phyloP scores from a whole-genome alignment of 2,113 vertebrate genomes.

The Tachuris rubrigastra region DNA sequence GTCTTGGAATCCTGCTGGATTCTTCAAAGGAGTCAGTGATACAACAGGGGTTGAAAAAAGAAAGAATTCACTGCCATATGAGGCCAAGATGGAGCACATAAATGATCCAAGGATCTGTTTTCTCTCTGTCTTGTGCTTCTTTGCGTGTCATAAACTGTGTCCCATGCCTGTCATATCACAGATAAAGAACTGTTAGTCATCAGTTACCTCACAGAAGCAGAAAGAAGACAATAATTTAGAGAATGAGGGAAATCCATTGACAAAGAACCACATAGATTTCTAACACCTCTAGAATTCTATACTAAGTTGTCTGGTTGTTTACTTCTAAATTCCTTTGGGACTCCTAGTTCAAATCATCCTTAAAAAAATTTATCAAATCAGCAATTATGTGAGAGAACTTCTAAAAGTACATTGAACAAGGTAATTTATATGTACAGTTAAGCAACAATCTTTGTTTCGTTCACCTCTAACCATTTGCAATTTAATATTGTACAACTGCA shows the following conservation, averaged over 20 bases:
- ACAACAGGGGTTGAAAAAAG: not conserved
- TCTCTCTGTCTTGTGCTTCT: not conserved
- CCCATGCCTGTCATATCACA: not conserved
- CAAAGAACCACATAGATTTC: not conserved
- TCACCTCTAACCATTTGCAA: not conserved
- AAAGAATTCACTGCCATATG: not conserved
- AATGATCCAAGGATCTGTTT: not conserved
- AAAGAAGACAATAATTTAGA: not conserved
- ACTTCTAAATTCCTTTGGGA: not conserved
- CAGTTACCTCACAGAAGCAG: not conserved
- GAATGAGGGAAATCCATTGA: not conserved
- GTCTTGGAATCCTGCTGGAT: not conserved
- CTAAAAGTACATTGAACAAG: not conserved
- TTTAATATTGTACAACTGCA: not conserved
- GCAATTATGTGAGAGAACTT: not conserved
- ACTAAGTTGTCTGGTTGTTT: not conserved
- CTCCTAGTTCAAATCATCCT: not conserved
- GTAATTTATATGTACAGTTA: not conserved
- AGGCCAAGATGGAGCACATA: not conserved
- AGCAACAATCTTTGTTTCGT: not conserved
- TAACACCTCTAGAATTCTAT: not conserved
- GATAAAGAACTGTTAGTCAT: not conserved
- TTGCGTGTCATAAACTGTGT: not conserved
- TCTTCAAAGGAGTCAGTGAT: not conserved
- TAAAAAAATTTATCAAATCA: conserved; percentile 1